A percentile compares a stretch with the other conserved stretches of the same genome.
Conservation (phyloP, 1,140 invertebrate species). For the Drosophila dunni region DNA sequence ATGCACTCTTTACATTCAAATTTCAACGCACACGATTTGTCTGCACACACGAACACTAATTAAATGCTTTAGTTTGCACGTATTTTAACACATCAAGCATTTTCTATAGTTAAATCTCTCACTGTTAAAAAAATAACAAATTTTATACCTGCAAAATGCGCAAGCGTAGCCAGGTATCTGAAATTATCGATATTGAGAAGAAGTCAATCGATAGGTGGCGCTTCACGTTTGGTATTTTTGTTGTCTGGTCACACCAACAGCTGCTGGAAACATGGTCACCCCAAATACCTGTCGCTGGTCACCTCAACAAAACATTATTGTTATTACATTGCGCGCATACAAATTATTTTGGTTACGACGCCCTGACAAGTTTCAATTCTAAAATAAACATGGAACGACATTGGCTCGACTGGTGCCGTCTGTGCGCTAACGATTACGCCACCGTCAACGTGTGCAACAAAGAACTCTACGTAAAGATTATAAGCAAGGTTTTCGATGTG, state of each 20-base stretch:
- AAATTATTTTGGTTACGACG: neutral
- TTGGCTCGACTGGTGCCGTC: constrained; percentile 63
- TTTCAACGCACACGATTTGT: neutral
- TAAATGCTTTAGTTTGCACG: neutral
- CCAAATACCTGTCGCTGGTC: neutral
- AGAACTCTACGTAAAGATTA: constrained; percentile 40
- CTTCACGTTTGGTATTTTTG: neutral
- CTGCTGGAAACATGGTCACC: constrained; percentile 19
- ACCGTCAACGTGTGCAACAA: constrained; percentile 33
- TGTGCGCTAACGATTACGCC: constrained; percentile 53
- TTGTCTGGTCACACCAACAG: constrained; percentile 35
- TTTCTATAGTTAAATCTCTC: neutral
- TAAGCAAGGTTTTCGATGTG: constrained; percentile 66
- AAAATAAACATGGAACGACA: neutral
- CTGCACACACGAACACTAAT: neutral
- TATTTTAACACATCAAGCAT: neutral
- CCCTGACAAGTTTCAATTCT: constrained; percentile 3
- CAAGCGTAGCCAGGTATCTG: constrained; percentile 52
- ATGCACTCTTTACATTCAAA: constrained; percentile 5
- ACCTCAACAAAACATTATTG: constrained; percentile 11
- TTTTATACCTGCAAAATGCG: constrained; percentile 25
- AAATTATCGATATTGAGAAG: constrained; percentile 24
- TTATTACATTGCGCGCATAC: no score
- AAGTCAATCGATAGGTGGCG: constrained; percentile 1
- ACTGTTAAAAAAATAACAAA: constrained; percentile 5